Conservation (phyloP, 2,113 vertebrate species). For the Diadophis punctatus region DNA sequence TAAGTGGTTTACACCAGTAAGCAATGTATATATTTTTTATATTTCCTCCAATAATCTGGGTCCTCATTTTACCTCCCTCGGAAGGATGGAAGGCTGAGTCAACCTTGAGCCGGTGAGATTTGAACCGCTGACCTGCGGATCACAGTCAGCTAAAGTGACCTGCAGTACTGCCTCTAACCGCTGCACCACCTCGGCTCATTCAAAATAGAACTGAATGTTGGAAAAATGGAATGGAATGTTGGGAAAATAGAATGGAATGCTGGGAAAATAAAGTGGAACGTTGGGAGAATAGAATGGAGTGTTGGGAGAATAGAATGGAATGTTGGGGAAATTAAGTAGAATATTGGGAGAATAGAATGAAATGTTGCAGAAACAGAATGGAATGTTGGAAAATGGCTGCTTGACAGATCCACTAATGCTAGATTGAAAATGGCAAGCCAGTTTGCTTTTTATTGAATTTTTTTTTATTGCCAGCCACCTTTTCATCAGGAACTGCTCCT, state of each 20-base stretch:
- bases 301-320: neutral
- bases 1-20: too few species aligned
- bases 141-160: too few species aligned
- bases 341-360: neutral
- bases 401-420: neutral
- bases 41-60: too few species aligned
- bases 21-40: too few species aligned
- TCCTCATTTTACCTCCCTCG: too few species aligned
- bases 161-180: too few species aligned
- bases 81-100: too few species aligned
- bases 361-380: neutral
- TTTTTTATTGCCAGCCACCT: slow-evolving; percentile 26
- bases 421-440: slow-evolving; percentile 40
- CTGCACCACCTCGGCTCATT: too few species aligned
- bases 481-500: slow-evolving; percentile 25
- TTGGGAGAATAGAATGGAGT: neutral
- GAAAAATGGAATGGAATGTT: neutral
- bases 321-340: neutral
- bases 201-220: neutral
- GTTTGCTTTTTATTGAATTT: slow-evolving; percentile 33
- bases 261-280: neutral
- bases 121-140: too few species aligned
- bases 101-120: too few species aligned
- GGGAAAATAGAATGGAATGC: neutral
- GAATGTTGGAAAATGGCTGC: neutral